Base-by-base conservation (phyloP, 2,888 invertebrate species). In the Drosophila subsilvestris region DNA sequence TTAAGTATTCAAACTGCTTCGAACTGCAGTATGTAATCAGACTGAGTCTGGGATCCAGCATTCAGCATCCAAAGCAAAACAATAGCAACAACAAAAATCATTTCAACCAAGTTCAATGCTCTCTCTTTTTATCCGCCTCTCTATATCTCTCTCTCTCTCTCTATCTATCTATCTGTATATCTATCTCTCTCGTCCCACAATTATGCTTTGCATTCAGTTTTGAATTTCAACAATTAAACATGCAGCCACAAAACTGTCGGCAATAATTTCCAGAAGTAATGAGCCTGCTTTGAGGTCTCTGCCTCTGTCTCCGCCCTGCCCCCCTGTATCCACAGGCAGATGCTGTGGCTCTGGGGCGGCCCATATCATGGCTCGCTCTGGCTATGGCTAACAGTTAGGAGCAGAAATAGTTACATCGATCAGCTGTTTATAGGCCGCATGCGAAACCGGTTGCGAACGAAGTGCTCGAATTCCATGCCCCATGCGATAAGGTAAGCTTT, bases 391-490 rank as follows among this genome's bases (percentile, higher is more conserved):
- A 56, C 56, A 54, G 67, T 58, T 71, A 61, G 45, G 54, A 42
- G 45, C 44, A 32, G 32, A 63, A 61, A 58, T 56, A 69, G 76
- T 76, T 74, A 67, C 76, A 71, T 43, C 43, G 57, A 80, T 85
- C 80, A 79, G 74, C 76, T 81, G 71, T 59, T 84, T 44, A 62
- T 42, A 44, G 57, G 22, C 78, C 22, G 56, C 48, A 62, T 50
- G 57, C 37, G 32, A 71, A 86, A 86, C 81, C 58, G 82, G 81
- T 81, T 83, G 20, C 42, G 25, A 48, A 58, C 42, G 25, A 48
- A 58, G 51, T 51, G 60, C 55, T 63, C 48, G 47, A 45, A 56
- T 58, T 66, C 49, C 57, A n/a, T 29, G 54, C 5, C 53, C 25
- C 43, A 17, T 42, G 7, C 14, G 17, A 50, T 20, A 29, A 42